Evolutionary conservation across 2,888 invertebrate species (phyloP).

Genomic region (Eugnorisma glareosa): DNA sequence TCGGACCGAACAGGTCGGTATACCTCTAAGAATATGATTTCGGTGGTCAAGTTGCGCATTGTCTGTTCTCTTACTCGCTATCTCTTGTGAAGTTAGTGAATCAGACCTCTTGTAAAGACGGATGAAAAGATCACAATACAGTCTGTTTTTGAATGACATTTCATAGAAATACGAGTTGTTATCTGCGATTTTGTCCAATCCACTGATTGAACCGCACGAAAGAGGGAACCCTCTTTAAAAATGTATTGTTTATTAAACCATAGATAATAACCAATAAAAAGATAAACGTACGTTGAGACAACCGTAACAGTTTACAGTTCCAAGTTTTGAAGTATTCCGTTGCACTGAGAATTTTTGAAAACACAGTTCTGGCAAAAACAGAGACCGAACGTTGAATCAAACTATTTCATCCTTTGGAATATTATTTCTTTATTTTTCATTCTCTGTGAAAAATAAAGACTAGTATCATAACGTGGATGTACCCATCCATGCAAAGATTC

Average conservation of each 20-base stretch:
- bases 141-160: not conserved
- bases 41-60: too few species aligned
- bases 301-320: not conserved
- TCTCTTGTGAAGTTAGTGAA: constrained; percentile 9
- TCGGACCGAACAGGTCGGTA: not conserved
- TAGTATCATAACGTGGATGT: too few species aligned
- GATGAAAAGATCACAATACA: not conserved
- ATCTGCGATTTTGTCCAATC: not conserved
- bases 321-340: not conserved
- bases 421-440: not conserved
- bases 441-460: not conserved
- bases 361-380: constrained; percentile 4
- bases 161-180: not conserved
- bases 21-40: not conserved
- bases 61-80: constrained; percentile 15
- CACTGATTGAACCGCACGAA: not conserved
- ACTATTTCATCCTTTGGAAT: not conserved
- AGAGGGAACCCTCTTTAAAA: not conserved
- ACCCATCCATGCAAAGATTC: too few species aligned
- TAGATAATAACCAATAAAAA: not conserved
- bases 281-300: too few species aligned
- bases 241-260: not conserved
- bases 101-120: not conserved
- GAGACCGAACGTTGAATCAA: not conserved
- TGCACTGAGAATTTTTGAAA: constrained; percentile 6